Evolutionary conservation across 2,113 vertebrate genomes (phyloP), one percentile per base, ranked within the genome.

Genomic region (Chaetura pelagica): DNA sequence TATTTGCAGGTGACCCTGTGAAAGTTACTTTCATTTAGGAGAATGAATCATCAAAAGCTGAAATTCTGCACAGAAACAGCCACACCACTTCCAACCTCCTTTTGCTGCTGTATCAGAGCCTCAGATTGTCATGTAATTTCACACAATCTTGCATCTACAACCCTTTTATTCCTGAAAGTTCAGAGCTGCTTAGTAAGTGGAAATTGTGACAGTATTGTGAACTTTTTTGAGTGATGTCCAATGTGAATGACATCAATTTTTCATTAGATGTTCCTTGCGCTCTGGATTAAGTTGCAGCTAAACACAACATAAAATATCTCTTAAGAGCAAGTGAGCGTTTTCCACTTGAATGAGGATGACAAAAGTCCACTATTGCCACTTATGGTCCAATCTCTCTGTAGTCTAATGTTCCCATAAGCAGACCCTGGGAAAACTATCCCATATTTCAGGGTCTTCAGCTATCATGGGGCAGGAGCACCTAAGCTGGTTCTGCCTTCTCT

Each of bases 121-220:
- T 30, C 58, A 19, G 1, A 6, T n/a, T 40, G 23, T 34, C 46
- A 30, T 48, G 64, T n/a, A 38, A 30, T 54, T 34, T 67, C 52
- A 29, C 4, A 0, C 23, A 13, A 1, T 22, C 46, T 71, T 27
- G 15, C 22, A 2, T 23, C 18, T 29, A n/a, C 32, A n/a, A 7
- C 44, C 38, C 9, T 62, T 68, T 62, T 42, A 52, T 49, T 81
- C 49, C 32, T 38, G 7, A n/a, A 55, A 35, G 40, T 34, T 62
- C 26, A 34, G 63, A 29, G 23, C 49, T 58, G 32, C 71, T 63
- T 27, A 11, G 13, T 57, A 49, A 20, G 30, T 48, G 46, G 29
- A 59, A 59, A 72, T 22, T 4, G 24, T 27, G 51, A 16, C n/a
- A 20, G 21, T 10, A 7, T 8, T 30, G 44, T 20, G n/a, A 48